Evolutionary conservation across 1,140 invertebrate genomes (phyloP).

Genomic region (Drosophila obscura): DNA sequence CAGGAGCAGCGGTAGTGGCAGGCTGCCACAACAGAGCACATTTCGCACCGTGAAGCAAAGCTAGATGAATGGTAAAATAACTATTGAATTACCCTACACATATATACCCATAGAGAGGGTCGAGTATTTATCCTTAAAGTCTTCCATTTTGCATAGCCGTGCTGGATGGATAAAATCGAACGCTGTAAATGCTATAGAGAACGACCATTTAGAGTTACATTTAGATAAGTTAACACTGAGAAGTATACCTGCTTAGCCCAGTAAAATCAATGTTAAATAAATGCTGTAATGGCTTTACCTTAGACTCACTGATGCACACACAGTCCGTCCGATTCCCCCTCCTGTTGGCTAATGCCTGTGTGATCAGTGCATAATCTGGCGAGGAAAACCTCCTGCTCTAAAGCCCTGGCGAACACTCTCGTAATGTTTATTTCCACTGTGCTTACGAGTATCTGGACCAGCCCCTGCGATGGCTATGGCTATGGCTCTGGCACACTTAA

Average conservation of each 20-base stretch:
- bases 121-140: too few relatives aligned
- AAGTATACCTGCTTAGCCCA: not conserved
- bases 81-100: conserved; percentile 15
- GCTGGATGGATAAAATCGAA: too few relatives aligned
- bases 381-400: not conserved
- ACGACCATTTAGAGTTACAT: not conserved
- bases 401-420: conserved; percentile 26
- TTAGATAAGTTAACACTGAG: not conserved
- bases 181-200: too few relatives aligned
- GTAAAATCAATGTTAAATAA: too few relatives aligned
- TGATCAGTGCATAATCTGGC: conserved; percentile 56
- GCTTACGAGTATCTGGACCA: conserved; percentile 64
- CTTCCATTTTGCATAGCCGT: too few relatives aligned
- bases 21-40: conserved; percentile 22
- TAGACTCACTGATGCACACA: too few relatives aligned
- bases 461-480: conserved; percentile 4
- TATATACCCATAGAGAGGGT: not conserved
- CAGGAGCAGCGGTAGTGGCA: not conserved
- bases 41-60: conserved; percentile 58
- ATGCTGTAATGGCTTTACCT: too few relatives aligned
- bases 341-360: conserved; percentile 33
- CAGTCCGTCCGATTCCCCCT: not conserved
- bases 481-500: conserved; percentile 52
- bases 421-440: conserved; percentile 78
- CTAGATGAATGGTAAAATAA: conserved; percentile 1